Evolutionary conservation across 2,797 vertebrate species (phyloP).

Genomic region (Leptatherina wallacei): DNA sequence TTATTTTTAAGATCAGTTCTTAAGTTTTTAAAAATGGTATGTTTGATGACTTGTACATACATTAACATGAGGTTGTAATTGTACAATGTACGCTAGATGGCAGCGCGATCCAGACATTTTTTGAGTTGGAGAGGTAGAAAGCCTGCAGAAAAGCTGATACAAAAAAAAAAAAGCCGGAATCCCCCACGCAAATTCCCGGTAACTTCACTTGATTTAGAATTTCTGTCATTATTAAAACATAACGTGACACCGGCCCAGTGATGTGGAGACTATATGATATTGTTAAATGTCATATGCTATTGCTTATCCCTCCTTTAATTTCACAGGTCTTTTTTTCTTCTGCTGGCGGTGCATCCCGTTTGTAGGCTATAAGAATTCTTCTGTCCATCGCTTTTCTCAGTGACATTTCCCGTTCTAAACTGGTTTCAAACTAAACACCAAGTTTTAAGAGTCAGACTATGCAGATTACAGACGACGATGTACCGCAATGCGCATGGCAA

Average conservation of each 20-base stretch:
- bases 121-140: conserved; percentile 70
- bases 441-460: conserved; percentile 66
- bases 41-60: conserved; percentile 65
- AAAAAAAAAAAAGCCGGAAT: conserved; percentile 80
- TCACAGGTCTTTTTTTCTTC: conserved; percentile 53
- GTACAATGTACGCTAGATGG: conserved; percentile 96
- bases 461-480: conserved; percentile 49
- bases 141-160: conserved; percentile 75
- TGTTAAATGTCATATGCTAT: conserved; percentile 62
- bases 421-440: conserved; percentile 56
- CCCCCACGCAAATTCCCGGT: conserved; percentile 76
- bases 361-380: conserved; percentile 40
- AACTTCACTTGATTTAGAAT: conserved; percentile 83
- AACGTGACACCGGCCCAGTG: conserved; percentile 65
- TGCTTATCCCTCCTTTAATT: conserved; percentile 59
- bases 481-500: conserved; percentile 81
- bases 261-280: conserved; percentile 55
- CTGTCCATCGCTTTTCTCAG: conserved; percentile 55
- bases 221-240: conserved; percentile 78
- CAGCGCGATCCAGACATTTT: conserved; percentile 95
- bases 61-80: conserved; percentile 80
- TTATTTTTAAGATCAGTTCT: conserved; percentile 13
- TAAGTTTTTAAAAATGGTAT: conserved; percentile 45
- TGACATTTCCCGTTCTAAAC: conserved; percentile 56
- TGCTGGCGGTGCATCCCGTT: conserved; percentile 58